Conservation (phyloP, 2,113 vertebrate genomes). For the Alaudala cheleensis region DNA sequence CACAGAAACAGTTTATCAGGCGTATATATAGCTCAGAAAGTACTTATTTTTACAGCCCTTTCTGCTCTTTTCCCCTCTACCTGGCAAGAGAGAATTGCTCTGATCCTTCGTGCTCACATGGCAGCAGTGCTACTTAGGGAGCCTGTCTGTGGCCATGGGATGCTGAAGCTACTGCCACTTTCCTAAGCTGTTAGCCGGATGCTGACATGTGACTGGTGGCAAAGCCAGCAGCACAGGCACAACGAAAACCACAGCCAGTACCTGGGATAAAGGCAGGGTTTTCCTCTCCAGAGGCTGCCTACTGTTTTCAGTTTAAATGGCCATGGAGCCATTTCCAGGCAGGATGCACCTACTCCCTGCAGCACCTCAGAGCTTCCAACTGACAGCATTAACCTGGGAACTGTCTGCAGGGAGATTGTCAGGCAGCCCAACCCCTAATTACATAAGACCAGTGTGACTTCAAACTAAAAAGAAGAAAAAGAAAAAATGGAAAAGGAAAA, state of each 20-base stretch:
- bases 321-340: not conserved
- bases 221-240: not conserved
- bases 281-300: not conserved
- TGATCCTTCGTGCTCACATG: not conserved
- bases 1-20: not conserved
- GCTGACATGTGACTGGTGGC: not conserved
- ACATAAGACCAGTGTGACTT: not conserved
- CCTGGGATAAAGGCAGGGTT: not conserved
- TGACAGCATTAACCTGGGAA: not conserved
- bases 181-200: not conserved
- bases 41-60: not conserved
- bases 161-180: not conserved
- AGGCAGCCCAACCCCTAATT: not conserved
- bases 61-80: not conserved
- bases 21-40: not conserved
- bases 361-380: not conserved
- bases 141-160: rapidly evolving
- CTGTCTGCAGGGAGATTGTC: not conserved
- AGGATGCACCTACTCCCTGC: not conserved
- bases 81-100: not conserved
- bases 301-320: not conserved
- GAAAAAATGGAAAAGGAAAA: rapidly evolving
- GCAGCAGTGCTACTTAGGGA: not conserved
- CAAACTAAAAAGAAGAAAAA: not conserved
- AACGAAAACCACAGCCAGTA: rapidly evolving